Evolutionary conservation across 2,113 vertebrate genomes (phyloP).

Genomic region (Zingel zingel): DNA sequence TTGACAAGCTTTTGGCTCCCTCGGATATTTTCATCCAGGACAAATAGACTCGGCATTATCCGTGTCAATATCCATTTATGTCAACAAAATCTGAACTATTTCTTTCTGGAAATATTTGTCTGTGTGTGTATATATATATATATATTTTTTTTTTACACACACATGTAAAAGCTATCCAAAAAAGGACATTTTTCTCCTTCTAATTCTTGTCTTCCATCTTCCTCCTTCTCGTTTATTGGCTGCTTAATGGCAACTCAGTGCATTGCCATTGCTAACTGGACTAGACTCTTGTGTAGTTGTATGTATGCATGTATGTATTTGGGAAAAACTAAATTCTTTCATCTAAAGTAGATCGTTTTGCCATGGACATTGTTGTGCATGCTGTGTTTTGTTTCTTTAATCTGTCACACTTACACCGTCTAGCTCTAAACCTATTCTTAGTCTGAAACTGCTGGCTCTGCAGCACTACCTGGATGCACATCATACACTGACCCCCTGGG

Average conservation of each 20-base stretch:
- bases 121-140: too few relatives aligned
- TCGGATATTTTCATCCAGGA: conserved; percentile 48
- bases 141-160: too few relatives aligned
- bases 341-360: not conserved
- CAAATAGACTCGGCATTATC: conserved; percentile 28
- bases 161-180: not conserved
- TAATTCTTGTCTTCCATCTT: not conserved
- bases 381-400: conserved; percentile 8
- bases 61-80: conserved; percentile 20
- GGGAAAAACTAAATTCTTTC: not conserved
- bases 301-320: not conserved
- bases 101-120: not conserved
- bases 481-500: conserved; percentile 21
- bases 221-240: not conserved
- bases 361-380: not conserved
- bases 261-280: not conserved
- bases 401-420: not conserved
- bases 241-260: not conserved
- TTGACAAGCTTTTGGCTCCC: conserved; percentile 61
- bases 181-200: not conserved
- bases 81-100: conserved; percentile 17
- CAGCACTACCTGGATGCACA: conserved; percentile 28
- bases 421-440: conserved; percentile 11
- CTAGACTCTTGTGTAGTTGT: not conserved
- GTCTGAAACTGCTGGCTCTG: conserved; percentile 40